A percentile compares a stretch with the other conserved stretches of the same genome.
Evolutionary conservation across 2,888 invertebrate genomes (phyloP).

Genomic region (Ceratothoa steindachneri): DNA sequence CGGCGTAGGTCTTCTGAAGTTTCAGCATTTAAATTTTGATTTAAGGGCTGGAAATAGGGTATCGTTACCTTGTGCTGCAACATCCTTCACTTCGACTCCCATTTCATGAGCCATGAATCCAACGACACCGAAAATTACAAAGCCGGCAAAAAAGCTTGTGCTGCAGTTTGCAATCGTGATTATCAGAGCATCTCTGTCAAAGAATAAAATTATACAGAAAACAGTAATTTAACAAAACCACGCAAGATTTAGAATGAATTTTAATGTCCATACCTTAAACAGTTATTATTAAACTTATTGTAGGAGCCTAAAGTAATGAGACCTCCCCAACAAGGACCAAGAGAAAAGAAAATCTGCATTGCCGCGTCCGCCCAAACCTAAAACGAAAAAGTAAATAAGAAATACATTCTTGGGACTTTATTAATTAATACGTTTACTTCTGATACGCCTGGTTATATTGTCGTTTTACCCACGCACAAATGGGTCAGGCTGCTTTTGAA

Average conservation of each 20-base stretch:
- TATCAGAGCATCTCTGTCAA: conserved; percentile 66
- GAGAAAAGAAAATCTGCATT: conserved; percentile 80
- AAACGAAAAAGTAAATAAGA: conserved; percentile 7
- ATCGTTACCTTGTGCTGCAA: conserved; percentile 64
- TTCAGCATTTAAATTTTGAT: too few species aligned
- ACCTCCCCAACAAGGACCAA: conserved; percentile 82
- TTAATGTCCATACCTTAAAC: conserved; percentile 45
- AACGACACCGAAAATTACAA: conserved; percentile 75
- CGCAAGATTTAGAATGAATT: too few species aligned
- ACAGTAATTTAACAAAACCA: too few species aligned
- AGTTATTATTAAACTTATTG: conserved; percentile 56
- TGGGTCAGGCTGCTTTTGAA: too few species aligned
- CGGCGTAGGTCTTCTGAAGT: too few species aligned
- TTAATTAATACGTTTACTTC: too few species aligned
- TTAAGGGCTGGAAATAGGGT: too few species aligned
- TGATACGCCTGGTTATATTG: too few species aligned
- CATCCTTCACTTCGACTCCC: conserved; percentile 65
- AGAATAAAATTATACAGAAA: background rate
- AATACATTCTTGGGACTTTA: too few species aligned
- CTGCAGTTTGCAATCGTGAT: conserved; percentile 72
- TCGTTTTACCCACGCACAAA: too few species aligned
- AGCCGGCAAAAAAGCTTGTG: conserved; percentile 74
- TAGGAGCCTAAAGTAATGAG: conserved; percentile 79
- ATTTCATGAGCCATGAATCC: conserved; percentile 75
- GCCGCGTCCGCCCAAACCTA: conserved; percentile 79